Conservation (phyloP, 1,140 invertebrate species). For the Trachymyrmex septentrionalis region DNA sequence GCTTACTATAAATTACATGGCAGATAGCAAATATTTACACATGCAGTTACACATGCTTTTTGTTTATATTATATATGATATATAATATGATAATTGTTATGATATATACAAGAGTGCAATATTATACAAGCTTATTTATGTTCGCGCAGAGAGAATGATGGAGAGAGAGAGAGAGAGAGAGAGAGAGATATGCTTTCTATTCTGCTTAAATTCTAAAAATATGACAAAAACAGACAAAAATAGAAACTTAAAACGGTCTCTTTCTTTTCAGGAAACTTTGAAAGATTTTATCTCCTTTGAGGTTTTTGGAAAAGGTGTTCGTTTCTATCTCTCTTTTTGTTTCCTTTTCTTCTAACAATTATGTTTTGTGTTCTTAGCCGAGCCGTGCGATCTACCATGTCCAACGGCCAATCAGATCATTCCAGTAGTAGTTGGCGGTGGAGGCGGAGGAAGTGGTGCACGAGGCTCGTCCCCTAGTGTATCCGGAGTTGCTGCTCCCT, state of each 20-base stretch:
- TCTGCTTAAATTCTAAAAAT: not conserved
- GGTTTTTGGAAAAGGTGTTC: not conserved
- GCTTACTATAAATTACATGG: not conserved
- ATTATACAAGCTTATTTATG: not conserved
- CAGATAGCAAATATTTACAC: conserved; percentile 1
- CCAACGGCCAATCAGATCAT: conserved; percentile 89
- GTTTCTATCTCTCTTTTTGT: not conserved
- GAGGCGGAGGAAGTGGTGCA: conserved; percentile 80
- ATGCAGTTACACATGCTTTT: conserved; percentile 11
- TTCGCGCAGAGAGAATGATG: not conserved
- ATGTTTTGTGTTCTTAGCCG: conserved; percentile 85
- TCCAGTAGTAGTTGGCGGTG: conserved; percentile 81
- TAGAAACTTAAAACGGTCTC: not conserved
- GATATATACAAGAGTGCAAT: not conserved
- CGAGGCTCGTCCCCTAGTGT: conserved; percentile 85
- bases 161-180: not conserved
- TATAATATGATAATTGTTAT: not conserved
- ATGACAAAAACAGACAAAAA: not conserved
- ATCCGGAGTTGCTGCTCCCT: conserved; percentile 85
- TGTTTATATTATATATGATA: not conserved
- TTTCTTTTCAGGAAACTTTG: not conserved
- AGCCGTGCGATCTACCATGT: conserved; percentile 92
- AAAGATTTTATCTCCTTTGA: not conserved
- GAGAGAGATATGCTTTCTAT: not conserved
- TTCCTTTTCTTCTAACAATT: not conserved